Base-by-base conservation (phyloP, 2,888 invertebrate species). In the Mechanitis messenoides region DNA sequence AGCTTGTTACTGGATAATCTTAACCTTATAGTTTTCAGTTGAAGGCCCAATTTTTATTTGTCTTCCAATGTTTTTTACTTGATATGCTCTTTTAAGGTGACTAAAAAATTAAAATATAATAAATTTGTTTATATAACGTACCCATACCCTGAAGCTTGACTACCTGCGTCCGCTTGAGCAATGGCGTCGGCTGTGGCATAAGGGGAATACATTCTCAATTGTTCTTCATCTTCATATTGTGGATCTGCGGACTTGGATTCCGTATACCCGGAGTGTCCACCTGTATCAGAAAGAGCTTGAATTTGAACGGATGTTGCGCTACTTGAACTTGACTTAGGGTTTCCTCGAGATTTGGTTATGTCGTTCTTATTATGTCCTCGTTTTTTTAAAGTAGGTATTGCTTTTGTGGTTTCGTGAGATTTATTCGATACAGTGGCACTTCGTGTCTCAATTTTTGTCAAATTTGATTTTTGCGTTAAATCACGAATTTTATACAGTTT, bases 211-310 rank as follows among this genome's bases (percentile, higher is more conserved):
- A 42, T 9, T 31, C 31, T 31, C 7, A n/a, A 50, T 9, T 50
- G 4, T 50, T 50, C 50, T 31, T 31, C 31, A 7, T 7, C 45
- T 28, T 31, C 28, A 46, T 42, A 9, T 9, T 5, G 7, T 42
- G 42, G 9, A 11, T 42, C 9, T 42, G 9, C 42, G 11, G 33
- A 47, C 31, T 38, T 20, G 20, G 45, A 33, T n/a, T 33, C 45
- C 35, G n/a, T 3, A n/a, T 33, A 12, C 54, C 38, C 20, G 46
- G 47, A 11, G 61, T 60, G 35, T 58, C 55, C 3, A 58, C 62
- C 45, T 46, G 42, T 58, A 53, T 55, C 56, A 28, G 62, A 59
- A 20, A 61, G 53, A 3, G 61, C 63, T 55, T 58, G 55, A 33
- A 50, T 45, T 45, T 54, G 53, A 55, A 53, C 33, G 4, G 46